These are phyloP conservation scores for Pelecanus crispus DNA, from an alignment of 2,113 vertebrate genomes.

Conservation along the genomic window DNA sequence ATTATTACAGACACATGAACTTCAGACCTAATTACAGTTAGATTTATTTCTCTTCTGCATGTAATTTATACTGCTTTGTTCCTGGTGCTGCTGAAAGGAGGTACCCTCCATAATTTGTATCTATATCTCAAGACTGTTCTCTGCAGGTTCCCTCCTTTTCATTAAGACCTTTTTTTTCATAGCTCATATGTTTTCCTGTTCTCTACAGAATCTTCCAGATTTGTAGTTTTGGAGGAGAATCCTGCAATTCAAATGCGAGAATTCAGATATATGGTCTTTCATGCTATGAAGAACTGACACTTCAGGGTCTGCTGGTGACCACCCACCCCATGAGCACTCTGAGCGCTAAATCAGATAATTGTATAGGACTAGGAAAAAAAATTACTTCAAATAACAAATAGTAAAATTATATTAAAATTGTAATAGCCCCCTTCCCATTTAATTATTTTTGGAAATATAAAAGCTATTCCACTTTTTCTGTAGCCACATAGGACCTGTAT, in stretches of 20 bases:
- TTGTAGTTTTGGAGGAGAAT: not conserved
- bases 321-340: accelerated
- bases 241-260: not conserved
- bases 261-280: not conserved
- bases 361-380: not conserved
- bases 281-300: not conserved
- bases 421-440: not conserved
- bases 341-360: not conserved
- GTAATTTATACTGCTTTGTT: not conserved
- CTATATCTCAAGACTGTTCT: not conserved
- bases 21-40: not conserved
- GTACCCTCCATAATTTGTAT: not conserved
- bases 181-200: not conserved
- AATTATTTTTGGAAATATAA: not conserved
- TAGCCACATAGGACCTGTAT: not conserved
- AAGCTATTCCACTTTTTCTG: not conserved
- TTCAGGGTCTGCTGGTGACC: not conserved
- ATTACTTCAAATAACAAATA: not conserved
- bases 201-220: not conserved
- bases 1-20: not conserved
- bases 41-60: not conserved
- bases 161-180: not conserved
- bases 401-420: not conserved
- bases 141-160: not conserved
- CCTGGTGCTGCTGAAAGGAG: not conserved